These are phyloP conservation scores for Calyptomena viridis DNA, from an alignment of 2,113 vertebrate species.

Conservation along the genomic window DNA sequence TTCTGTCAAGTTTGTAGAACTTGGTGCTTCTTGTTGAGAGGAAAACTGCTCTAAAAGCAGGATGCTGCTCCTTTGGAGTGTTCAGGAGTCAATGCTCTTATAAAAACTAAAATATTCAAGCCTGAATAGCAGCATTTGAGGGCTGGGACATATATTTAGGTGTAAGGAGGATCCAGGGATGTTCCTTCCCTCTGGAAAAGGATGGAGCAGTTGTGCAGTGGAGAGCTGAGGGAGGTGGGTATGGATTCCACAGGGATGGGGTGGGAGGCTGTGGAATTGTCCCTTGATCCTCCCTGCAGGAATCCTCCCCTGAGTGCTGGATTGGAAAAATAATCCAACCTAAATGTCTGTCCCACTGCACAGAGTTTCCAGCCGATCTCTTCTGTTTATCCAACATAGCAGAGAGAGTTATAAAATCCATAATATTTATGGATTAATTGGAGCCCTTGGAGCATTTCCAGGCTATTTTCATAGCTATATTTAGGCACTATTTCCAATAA, in stretches of 20 bases:
- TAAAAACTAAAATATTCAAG: not conserved
- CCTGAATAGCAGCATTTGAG: not conserved
- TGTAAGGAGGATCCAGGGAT: not conserved
- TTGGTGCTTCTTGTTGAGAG: not conserved
- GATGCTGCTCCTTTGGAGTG: not conserved
- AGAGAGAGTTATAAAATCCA: slow-evolving; percentile 5
- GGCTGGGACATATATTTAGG: accelerated
- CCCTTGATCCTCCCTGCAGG: not conserved
- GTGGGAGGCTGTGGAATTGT: not conserved
- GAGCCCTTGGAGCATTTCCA: slow-evolving; percentile 46
- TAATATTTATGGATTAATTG: slow-evolving; percentile 57
- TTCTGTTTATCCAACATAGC: slow-evolving; percentile 22
- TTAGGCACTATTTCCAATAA: slow-evolving; percentile 43
- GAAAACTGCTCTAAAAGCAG: not conserved
- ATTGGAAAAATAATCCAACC: not conserved
- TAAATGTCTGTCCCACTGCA: not conserved
- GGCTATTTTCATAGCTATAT: slow-evolving; percentile 11
- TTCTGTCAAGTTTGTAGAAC: not conserved
- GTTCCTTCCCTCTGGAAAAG: not conserved
- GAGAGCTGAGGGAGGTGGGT: not conserved
- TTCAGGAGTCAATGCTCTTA: not conserved
- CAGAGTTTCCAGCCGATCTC: slow-evolving; percentile 16
- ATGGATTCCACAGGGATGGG: not conserved
- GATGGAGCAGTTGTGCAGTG: not conserved
- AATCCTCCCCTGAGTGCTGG: not conserved